Percentiles rank a stretch among this genome's conserved stretches.
phyloP scores from a whole-genome alignment of 2,888 invertebrate species.

The Tiliacea aurago region DNA sequence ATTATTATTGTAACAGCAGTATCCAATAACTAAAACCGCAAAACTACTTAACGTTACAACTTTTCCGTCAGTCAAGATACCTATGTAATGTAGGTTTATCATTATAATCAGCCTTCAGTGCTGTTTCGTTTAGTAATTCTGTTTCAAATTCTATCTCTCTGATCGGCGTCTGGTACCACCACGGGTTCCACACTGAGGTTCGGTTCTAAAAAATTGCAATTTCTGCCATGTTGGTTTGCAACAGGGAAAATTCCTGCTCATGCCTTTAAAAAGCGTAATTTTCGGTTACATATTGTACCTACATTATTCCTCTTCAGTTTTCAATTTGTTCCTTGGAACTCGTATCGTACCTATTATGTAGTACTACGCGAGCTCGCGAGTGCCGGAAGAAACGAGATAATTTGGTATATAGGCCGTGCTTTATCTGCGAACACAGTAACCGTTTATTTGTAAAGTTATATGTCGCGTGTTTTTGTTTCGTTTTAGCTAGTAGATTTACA shows the following conservation, averaged over 20 bases:
- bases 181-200: background rate
- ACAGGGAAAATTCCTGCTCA: background rate
- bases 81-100: background rate
- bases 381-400: slow-evolving; percentile 59
- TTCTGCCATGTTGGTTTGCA: background rate
- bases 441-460: slow-evolving; percentile 22
- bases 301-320: slow-evolving; percentile 30
- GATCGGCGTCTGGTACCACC: background rate
- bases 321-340: slow-evolving; percentile 31
- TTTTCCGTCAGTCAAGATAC: background rate
- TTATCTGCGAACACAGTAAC: slow-evolving; percentile 48
- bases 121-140: background rate
- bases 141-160: background rate
- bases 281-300: background rate
- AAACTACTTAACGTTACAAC: background rate
- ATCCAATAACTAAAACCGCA: slow-evolving; percentile 6
- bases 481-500: background rate
- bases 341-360: slow-evolving; percentile 10
- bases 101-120: background rate
- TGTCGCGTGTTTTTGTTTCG: slow-evolving; percentile 1
- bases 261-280: slow-evolving; percentile 1
- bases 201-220: background rate
- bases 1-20: background rate
- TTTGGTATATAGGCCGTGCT: slow-evolving; percentile 51
- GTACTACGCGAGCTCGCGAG: slow-evolving; percentile 6